Percentiles rank a stretch among this genome's conserved stretches.
phyloP scores from a whole-genome alignment of 2,888 invertebrate genomes.

The Drosophila testacea region DNA sequence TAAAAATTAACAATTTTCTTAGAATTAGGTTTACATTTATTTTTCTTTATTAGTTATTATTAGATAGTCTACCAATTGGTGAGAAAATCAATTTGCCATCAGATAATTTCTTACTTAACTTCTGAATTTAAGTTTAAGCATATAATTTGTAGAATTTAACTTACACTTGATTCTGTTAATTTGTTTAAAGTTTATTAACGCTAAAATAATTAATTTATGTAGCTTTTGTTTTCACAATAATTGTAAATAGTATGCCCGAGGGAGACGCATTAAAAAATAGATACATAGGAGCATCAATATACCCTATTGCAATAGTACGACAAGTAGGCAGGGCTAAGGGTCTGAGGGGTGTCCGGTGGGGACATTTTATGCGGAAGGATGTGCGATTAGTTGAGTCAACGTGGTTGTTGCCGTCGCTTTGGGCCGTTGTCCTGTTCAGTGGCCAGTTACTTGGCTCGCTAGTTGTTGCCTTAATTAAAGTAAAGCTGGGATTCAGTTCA shows the following conservation, averaged over 20 bases:
- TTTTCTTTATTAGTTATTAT: too few species aligned
- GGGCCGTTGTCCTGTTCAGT: conserved; percentile 53
- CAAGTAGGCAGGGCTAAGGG: conserved; percentile 5
- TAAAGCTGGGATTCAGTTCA: conserved; percentile 78
- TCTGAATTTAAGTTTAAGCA: too few species aligned
- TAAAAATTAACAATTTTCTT: too few species aligned
- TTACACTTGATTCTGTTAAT: too few species aligned
- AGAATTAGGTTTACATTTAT: too few species aligned
- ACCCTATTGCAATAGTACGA: neutral
- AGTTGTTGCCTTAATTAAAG: conserved; percentile 80
- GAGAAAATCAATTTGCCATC: too few species aligned
- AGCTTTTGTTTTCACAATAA: too few species aligned
- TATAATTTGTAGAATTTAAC: too few species aligned
- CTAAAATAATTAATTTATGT: too few species aligned
- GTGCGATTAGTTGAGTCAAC: conserved; percentile 80
- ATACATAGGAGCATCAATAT: neutral
- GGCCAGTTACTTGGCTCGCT: conserved; percentile 70
- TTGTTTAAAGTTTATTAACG: too few species aligned
- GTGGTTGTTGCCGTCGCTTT: conserved; percentile 45
- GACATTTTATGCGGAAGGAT: conserved; percentile 76
- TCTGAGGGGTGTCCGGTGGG: conserved; percentile 22
- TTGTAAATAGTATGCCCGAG: neutral
- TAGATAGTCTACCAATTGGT: too few species aligned
- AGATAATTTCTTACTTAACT: too few species aligned
- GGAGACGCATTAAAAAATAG: neutral